These are phyloP conservation scores for Arbacia lixula DNA, from an alignment of 53 echinoderm and acorn worm species.

Conservation along the genomic window DNA sequence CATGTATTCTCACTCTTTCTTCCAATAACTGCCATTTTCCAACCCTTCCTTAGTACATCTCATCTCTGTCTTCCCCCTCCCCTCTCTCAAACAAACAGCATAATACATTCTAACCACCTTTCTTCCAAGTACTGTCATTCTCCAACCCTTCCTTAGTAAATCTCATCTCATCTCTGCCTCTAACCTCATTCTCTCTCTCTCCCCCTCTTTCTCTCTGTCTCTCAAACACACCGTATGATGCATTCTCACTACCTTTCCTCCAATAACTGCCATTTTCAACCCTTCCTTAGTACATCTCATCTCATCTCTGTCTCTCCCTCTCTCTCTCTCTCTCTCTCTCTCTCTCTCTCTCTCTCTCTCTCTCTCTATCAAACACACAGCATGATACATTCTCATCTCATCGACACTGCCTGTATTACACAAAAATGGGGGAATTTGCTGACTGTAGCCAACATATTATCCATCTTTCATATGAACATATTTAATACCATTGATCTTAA, in stretches of 20 bases:
- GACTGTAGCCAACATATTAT: too few species aligned
- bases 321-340: background rate
- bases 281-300: too few species aligned
- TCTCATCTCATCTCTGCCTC: background rate
- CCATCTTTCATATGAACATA: too few species aligned
- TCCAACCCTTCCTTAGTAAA: background rate
- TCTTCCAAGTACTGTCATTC: background rate
- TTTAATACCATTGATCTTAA: too few species aligned
- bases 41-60: too few species aligned
- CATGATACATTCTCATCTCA: background rate
- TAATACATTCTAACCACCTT: too few species aligned
- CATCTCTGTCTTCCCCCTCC: background rate
- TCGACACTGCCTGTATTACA: background rate
- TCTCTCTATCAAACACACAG: background rate
- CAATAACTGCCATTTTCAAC: too few species aligned
- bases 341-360: constrained; percentile 4
- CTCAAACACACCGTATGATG: background rate
- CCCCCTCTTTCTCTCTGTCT: background rate
- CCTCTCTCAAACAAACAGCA: background rate
- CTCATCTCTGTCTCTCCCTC: background rate
- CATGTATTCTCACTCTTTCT: too few species aligned
- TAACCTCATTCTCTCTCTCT: background rate
- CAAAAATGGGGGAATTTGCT: too few species aligned
- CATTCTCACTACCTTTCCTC: background rate
- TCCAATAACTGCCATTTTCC: too few species aligned